A percentile compares a stretch with the other conserved stretches of the same genome.
These are phyloP conservation scores for Lanius ludovicianus DNA, from an alignment of 2,113 vertebrate species.

Conservation along the genomic window DNA sequence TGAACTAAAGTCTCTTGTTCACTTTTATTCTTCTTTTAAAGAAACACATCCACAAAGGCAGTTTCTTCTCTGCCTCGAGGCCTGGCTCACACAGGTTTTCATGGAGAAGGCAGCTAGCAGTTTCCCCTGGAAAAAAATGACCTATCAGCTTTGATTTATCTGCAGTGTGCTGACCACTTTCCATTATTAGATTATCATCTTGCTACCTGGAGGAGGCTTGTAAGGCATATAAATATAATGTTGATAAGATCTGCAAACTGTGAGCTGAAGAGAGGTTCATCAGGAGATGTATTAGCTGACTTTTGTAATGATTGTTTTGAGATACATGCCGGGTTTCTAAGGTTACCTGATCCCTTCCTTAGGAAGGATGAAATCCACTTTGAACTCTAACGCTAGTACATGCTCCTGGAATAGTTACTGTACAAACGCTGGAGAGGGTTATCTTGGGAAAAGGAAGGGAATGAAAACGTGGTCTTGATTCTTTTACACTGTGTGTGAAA, in stretches of 20 bases:
- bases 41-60: neutral
- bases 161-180: neutral
- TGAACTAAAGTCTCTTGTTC: neutral
- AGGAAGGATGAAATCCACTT: neutral
- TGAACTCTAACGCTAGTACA: neutral
- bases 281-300: neutral
- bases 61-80: neutral
- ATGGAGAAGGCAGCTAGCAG: neutral
- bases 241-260: neutral
- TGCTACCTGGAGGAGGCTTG: neutral
- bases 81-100: neutral
- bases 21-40: neutral
- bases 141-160: neutral
- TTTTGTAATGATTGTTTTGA: neutral
- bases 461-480: neutral
- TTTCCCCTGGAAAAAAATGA: neutral
- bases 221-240: neutral
- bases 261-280: neutral
- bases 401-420: neutral
- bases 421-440: neutral
- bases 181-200: neutral
- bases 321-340: neutral
- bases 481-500: neutral
- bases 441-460: neutral
- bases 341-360: neutral